A percentile compares a stretch with the other conserved stretches of the same genome.
phyloP scores from a whole-genome alignment of 2,113 vertebrate species.

The Nansenia antarctica region DNA sequence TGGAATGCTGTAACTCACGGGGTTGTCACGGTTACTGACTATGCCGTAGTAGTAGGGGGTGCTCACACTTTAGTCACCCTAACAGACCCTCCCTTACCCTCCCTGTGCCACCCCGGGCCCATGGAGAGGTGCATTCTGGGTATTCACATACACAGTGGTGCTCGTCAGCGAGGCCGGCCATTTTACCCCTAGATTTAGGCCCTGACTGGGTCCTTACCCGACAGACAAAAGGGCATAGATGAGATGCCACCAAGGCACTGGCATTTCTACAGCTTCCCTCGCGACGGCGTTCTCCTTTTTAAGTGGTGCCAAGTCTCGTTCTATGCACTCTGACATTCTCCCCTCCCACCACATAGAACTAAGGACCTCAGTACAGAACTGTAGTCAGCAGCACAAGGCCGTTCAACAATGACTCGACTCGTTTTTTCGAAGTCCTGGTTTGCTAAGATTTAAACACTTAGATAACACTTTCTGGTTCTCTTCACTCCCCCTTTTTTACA shows the following conservation, averaged over 20 bases:
- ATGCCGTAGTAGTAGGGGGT: slow-evolving; percentile 21
- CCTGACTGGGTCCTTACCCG: slow-evolving; percentile 28
- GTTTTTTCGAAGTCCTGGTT: neutral
- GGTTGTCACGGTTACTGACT: slow-evolving; percentile 48
- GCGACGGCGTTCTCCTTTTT: slow-evolving; percentile 30
- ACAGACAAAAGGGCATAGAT: slow-evolving; percentile 49
- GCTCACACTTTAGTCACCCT: slow-evolving; percentile 25
- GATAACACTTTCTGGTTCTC: slow-evolving; percentile 27
- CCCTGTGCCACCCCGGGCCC: slow-evolving; percentile 17
- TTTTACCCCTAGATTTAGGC: slow-evolving; percentile 27
- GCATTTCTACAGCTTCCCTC: slow-evolving; percentile 33
- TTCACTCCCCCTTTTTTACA: slow-evolving; percentile 14
- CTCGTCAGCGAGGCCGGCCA: slow-evolving; percentile 37
- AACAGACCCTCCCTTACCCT: slow-evolving; percentile 40
- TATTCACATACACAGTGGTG: slow-evolving; percentile 40
- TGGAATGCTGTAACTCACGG: slow-evolving; percentile 57
- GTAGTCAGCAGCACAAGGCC: neutral
- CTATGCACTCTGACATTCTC: slow-evolving; percentile 74
- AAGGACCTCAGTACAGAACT: neutral
- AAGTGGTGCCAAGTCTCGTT: slow-evolving; percentile 60
- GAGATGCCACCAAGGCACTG: slow-evolving; percentile 37
- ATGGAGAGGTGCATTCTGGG: slow-evolving; percentile 36
- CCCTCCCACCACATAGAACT: slow-evolving; percentile 48
- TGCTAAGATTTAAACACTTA: neutral
- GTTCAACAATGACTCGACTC: slow-evolving; percentile 28